Percentiles rank a stretch among this genome's conserved stretches.
These are phyloP conservation scores for Plusia festucae DNA, from an alignment of 2,888 invertebrate genomes.

Conservation along the genomic window DNA sequence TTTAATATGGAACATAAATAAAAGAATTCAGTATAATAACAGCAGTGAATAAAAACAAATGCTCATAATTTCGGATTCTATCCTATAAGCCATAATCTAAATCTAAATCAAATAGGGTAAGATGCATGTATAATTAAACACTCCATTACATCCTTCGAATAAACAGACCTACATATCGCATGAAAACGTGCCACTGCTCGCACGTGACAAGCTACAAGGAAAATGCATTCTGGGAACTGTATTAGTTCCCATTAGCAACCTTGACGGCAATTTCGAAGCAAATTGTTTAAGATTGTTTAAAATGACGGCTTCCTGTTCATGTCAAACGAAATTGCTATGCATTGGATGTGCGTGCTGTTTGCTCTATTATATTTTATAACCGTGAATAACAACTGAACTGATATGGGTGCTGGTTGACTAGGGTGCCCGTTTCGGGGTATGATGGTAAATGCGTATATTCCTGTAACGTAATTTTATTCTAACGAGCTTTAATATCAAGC, in stretches of 20 bases:
- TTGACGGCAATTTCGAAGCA: constrained; percentile 32
- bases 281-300: constrained; percentile 32
- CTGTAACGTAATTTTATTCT: no score
- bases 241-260: constrained; percentile 63
- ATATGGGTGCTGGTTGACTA: neutral
- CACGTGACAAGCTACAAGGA: constrained; percentile 71
- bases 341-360: constrained; percentile 12
- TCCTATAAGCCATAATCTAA: no score
- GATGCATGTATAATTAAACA: no score
- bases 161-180: neutral
- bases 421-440: neutral
- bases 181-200: constrained; percentile 85
- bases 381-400: neutral
- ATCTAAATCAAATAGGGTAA: no score
- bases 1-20: no score
- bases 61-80: no score
- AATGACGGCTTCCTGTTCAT: constrained; percentile 47
- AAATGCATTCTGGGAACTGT: constrained; percentile 87
- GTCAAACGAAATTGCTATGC: constrained; percentile 42
- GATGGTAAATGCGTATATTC: no score
- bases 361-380: neutral
- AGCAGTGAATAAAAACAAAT: no score
- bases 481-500: no score
- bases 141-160: neutral
- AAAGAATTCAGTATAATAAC: no score